Evolutionary conservation across 2,113 vertebrate genomes (phyloP).

Genomic region (Leucosticte australis): DNA sequence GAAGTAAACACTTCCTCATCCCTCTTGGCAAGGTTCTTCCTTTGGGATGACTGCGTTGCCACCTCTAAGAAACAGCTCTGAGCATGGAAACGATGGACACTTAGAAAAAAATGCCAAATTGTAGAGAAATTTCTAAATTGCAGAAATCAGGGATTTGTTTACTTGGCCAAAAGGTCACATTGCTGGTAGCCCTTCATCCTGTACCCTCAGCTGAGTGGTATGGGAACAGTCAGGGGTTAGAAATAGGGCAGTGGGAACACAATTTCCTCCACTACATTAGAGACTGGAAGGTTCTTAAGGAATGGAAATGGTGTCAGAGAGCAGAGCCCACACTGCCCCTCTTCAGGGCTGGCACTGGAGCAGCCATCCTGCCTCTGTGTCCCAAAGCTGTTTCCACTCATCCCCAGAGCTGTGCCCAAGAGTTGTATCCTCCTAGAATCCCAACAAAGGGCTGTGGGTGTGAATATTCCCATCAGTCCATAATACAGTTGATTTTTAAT

Average conservation of each 20-base stretch:
- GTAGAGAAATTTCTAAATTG: not conserved
- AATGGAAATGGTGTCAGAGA: not conserved
- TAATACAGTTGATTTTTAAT: no score
- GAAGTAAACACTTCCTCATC: not conserved
- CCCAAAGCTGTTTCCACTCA: not conserved
- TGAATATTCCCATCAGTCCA: not conserved
- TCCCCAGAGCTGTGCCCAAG: not conserved
- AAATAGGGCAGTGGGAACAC: not conserved
- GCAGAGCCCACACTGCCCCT: not conserved
- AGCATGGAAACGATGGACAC: fast-evolving
- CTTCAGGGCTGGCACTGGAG: not conserved
- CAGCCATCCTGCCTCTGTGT: not conserved
- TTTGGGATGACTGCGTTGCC: not conserved
- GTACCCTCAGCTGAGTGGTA: not conserved
- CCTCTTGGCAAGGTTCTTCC: not conserved
- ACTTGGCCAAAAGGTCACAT: not conserved
- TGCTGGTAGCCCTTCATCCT: not conserved
- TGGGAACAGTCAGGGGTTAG: not conserved
- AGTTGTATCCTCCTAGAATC: not conserved
- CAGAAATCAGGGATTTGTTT: not conserved
- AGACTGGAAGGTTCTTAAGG: not conserved
- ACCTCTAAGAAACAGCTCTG: fast-evolving
- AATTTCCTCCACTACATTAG: not conserved
- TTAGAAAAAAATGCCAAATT: not conserved
- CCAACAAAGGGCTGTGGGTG: not conserved